These are phyloP conservation scores for Donacobius atricapilla DNA, from an alignment of 2,113 vertebrate genomes.

Conservation along the genomic window DNA sequence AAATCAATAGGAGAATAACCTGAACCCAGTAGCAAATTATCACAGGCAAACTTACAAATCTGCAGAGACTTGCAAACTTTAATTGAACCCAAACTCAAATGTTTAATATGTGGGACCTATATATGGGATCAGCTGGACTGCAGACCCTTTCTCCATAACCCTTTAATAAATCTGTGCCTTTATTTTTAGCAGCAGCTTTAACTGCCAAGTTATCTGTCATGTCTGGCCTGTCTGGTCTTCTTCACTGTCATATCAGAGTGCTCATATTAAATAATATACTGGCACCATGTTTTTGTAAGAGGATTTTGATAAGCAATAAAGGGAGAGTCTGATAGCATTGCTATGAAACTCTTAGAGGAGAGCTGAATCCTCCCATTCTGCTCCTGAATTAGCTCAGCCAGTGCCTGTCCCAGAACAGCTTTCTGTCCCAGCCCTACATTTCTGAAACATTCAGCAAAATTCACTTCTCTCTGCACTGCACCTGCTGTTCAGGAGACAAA, in stretches of 20 bases:
- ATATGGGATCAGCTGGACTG: neutral
- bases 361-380: neutral
- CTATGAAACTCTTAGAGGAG: neutral
- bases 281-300: conserved; percentile 32
- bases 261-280: conserved; percentile 46
- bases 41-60: conserved; percentile 2
- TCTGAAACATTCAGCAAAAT: neutral
- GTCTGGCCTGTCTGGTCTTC: conserved; percentile 40
- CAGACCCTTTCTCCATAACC: conserved; percentile 4
- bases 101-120: neutral
- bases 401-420: neutral
- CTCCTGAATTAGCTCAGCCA: neutral
- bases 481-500: neutral
- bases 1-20: conserved; percentile 7
- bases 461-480: neutral
- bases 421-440: neutral
- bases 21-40: conserved; percentile 26
- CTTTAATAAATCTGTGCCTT: conserved; percentile 39
- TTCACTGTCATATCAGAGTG: conserved; percentile 32
- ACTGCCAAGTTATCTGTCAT: conserved; percentile 32
- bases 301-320: conserved; percentile 28
- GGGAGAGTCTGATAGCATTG: neutral
- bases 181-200: conserved; percentile 43
- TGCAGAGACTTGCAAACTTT: neutral
- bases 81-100: neutral